Percentiles rank a stretch among this genome's conserved stretches.
phyloP scores from a whole-genome alignment of 1,140 invertebrate species.

The Platyura marginata region DNA sequence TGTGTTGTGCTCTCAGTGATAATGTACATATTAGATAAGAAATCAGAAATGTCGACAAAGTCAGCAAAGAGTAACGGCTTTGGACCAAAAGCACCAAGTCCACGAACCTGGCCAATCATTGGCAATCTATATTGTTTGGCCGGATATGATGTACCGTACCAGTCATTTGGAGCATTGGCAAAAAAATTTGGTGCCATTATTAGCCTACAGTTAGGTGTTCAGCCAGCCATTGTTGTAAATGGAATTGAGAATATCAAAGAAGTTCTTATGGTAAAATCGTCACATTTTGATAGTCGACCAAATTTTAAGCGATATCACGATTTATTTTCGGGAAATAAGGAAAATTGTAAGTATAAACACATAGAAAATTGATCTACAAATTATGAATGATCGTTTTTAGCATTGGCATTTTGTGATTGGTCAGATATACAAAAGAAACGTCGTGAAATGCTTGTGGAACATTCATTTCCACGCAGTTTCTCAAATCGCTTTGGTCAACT shows the following conservation, averaged over 20 bases:
- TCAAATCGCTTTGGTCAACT: slow-evolving; percentile 42
- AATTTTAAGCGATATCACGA: slow-evolving; percentile 40
- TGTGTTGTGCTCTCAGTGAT: neutral
- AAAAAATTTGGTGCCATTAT: slow-evolving; percentile 33
- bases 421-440: slow-evolving; percentile 53
- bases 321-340: slow-evolving; percentile 42
- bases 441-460: slow-evolving; percentile 47
- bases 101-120: slow-evolving; percentile 35
- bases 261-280: slow-evolving; percentile 36
- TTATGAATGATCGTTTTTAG: slow-evolving; percentile 47
- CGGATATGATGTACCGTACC: slow-evolving; percentile 40
- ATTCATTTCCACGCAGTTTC: slow-evolving; percentile 49
- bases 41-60: neutral
- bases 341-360: slow-evolving; percentile 41
- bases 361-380: slow-evolving; percentile 1
- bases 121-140: slow-evolving; percentile 38
- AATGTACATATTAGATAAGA: neutral
- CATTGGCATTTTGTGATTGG: slow-evolving; percentile 71
- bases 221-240: slow-evolving; percentile 41
- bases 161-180: slow-evolving; percentile 36
- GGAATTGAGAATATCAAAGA: slow-evolving; percentile 41
- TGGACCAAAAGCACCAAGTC: slow-evolving; percentile 29
- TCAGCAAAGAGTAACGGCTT: neutral
- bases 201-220: slow-evolving; percentile 35
- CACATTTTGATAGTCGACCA: slow-evolving; percentile 43